Base-by-base conservation (phyloP, 2,113 vertebrate species). In the Pongo abelii region DNA sequence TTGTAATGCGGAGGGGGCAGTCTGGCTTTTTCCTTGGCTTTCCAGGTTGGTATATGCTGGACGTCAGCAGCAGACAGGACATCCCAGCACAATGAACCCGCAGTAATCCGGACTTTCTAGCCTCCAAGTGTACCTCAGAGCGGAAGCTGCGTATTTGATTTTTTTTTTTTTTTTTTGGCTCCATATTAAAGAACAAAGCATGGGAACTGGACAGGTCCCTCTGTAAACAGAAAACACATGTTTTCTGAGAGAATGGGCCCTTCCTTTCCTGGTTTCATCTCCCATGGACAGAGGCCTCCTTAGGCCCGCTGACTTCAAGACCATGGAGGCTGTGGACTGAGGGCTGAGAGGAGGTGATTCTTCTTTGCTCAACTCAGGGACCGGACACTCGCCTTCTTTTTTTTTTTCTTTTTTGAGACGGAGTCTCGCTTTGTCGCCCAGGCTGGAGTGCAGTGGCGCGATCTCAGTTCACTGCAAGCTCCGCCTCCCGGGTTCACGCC, bases 181-280 rank as follows among this genome's bases (percentile, higher is more conserved):
- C 72, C 52, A 27, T 96, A 94, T 97, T 93, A 97, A 97, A 97
- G 97, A 93, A 97, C 89, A 96, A 96, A 97, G 83, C 89, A 46
- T 94, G 96, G 91, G 91, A 95, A 91, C 89, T 89, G 96, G 95
- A 97, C 75, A 90, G 84, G 89, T 86, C 84, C 61, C 78, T 89
- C 86, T 94, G 50, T 97, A 95, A 97, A 97, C 97, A 98, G 83
- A 97, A 96, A 97, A 96, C 97, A 97, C 91, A 97, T 95, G 96
- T 95, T 94, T 96, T 77, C 94, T 89, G 48, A 88, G 48, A 80
- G 91, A 75, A 89, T 77, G 86, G 84, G 12, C 90, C 84, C 84
- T 95, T 90, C 87, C 92, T 93, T 92, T 83, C 64, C 93, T 74
- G 89, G 38, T 85, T 87, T 84, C 55, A 83, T 59, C 90, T 75